Evolutionary conservation across 1,140 invertebrate species (phyloP).

Genomic region (Euwallacea similis): DNA sequence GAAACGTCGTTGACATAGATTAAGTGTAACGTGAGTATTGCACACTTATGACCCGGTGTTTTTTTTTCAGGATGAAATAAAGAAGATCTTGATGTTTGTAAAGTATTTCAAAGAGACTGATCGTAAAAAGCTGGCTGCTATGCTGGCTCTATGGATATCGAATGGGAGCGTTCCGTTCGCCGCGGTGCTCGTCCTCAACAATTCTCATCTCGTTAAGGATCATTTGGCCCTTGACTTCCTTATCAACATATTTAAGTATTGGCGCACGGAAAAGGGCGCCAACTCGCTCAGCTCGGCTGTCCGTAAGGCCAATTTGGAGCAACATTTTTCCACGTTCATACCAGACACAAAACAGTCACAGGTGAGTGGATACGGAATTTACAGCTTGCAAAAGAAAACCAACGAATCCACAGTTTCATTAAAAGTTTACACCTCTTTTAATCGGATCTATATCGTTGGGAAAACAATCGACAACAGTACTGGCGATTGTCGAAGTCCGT

Average conservation of each 20-base stretch:
- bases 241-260: constrained; percentile 86
- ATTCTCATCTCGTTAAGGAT: constrained; percentile 94
- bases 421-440: neutral
- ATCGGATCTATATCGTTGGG: constrained; percentile 13
- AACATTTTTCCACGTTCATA: constrained; percentile 88
- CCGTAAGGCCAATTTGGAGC: constrained; percentile 86
- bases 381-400: neutral
- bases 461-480: constrained; percentile 33
- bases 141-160: constrained; percentile 90
- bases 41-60: neutral
- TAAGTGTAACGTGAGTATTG: no score
- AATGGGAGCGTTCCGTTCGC: constrained; percentile 85
- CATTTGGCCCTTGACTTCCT: constrained; percentile 91
- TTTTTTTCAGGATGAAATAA: constrained; percentile 95
- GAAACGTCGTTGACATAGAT: neutral
- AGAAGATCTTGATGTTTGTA: constrained; percentile 93
- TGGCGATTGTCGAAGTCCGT: constrained; percentile 26
- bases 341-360: constrained; percentile 90
- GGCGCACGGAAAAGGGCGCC: constrained; percentile 89
- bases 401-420: neutral
- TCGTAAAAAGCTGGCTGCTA: constrained; percentile 87
- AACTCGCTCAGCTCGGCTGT: constrained; percentile 81
- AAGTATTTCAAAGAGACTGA: constrained; percentile 90
- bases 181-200: constrained; percentile 80
- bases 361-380: constrained; percentile 55